Base-by-base conservation (phyloP, 2,888 invertebrate genomes). In the Aplocera efformata region DNA sequence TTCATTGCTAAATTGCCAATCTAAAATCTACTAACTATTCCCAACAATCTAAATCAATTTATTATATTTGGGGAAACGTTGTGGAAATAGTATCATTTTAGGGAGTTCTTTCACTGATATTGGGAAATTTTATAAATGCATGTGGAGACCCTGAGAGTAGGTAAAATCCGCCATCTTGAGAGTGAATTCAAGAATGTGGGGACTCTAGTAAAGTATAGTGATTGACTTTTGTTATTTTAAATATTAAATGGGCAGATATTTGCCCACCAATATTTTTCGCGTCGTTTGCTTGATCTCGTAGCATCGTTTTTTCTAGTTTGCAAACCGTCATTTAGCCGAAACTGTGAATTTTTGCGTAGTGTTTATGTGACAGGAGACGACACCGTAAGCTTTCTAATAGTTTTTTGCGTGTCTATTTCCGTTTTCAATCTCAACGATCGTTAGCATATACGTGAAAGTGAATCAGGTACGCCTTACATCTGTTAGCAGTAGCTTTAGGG, bases 101-200 rank as follows among this genome's bases (percentile, higher is more conserved):
- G n/a, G n/a, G n/a, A n/a, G n/a, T n/a, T n/a, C n/a, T n/a, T n/a
- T n/a, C n/a, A n/a, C n/a, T n/a, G n/a, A n/a, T n/a, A n/a, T n/a
- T n/a, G n/a, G n/a, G n/a, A n/a, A n/a, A n/a, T n/a, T n/a, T n/a
- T n/a, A n/a, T n/a, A n/a, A n/a, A n/a, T n/a, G n/a, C n/a, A n/a
- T n/a, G n/a, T n/a, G n/a, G n/a, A n/a, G n/a, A n/a, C n/a, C n/a
- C n/a, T n/a, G n/a, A n/a, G 83, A 81, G 85, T 86, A 83, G 82
- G 84, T 86, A 86, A 86, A 84, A 81, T 90, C 88, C 90, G 90
- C 90, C 90, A 90, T 90, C 89, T 90, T 90, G 90, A 89, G 90
- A 90, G 84, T 85, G 83, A 86, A 88, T 90, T 89, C 83, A 89
- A 89, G 90, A 90, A 89, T 90, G 88, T 89, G 77, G 79, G 80